Conservation (phyloP, 92 coral and sea anemone species). For the Palythoa caribaeorum region DNA sequence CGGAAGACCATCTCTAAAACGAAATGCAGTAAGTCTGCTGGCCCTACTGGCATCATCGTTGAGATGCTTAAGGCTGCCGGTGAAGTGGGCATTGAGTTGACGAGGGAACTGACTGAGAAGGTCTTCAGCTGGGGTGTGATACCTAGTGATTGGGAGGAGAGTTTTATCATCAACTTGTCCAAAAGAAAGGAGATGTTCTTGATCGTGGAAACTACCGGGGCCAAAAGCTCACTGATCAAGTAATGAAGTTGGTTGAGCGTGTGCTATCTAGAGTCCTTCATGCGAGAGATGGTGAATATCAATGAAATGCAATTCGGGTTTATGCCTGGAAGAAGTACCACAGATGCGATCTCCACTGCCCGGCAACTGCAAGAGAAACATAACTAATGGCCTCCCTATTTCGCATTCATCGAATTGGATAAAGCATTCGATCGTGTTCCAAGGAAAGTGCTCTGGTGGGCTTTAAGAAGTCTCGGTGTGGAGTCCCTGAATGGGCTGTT, state of each 20-base stretch:
- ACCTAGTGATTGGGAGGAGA: conserved; percentile 6
- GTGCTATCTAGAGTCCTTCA: neutral
- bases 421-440: neutral
- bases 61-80: neutral
- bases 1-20: neutral
- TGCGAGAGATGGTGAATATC: conserved; percentile 7
- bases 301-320: conserved; percentile 21
- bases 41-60: neutral
- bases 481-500: neutral
- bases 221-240: neutral
- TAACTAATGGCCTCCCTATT: neutral
- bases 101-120: neutral
- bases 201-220: too few relatives aligned
- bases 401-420: conserved; percentile 3
- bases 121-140: neutral
- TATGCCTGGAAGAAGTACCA: conserved; percentile 23
- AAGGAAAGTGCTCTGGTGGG: too few relatives aligned
- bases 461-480: too few relatives aligned
- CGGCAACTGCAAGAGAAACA: neutral
- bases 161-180: neutral
- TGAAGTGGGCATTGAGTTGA: neutral
- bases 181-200: neutral
- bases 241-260: neutral
- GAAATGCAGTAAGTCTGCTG: neutral
- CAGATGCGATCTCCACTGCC: conserved; percentile 16